These are phyloP conservation scores for Julus scandinavius DNA, from an alignment of 2,888 invertebrate species.

Conservation along the genomic window DNA sequence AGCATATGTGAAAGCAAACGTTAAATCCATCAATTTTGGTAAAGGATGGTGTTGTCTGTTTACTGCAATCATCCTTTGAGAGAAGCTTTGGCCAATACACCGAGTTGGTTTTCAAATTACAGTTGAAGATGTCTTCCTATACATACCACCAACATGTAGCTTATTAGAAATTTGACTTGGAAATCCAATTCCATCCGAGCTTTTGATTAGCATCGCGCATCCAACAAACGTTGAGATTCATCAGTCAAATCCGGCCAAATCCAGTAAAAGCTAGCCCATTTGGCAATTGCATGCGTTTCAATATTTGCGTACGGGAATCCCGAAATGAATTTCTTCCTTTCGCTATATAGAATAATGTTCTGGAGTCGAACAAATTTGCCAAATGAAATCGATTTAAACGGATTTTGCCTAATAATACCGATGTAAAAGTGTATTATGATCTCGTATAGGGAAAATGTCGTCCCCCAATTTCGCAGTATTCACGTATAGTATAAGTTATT, in stretches of 20 bases:
- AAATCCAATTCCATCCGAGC: not conserved
- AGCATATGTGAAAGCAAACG: too few relatives aligned
- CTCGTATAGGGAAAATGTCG: not conserved
- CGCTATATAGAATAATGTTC: not conserved
- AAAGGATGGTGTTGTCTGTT: too few relatives aligned
- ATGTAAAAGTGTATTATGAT: conserved; percentile 4
- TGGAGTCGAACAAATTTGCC: not conserved
- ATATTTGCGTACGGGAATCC: not conserved
- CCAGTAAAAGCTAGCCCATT: not conserved
- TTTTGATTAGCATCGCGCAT: conserved; percentile 3
- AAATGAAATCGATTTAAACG: conserved; percentile 17
- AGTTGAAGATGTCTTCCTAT: too few relatives aligned
- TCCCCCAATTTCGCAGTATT: too few relatives aligned
- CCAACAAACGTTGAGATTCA: not conserved
- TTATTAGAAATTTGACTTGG: conserved; percentile 4
- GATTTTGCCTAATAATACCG: not conserved
- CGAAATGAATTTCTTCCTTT: conserved; percentile 9
- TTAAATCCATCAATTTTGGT: too few relatives aligned
- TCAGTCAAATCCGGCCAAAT: not conserved
- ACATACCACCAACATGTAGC: not conserved
- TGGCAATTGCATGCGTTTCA: not conserved
- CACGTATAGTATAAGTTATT: not conserved
- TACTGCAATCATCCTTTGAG: too few relatives aligned
- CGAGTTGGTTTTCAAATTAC: too few relatives aligned
- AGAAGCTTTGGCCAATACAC: too few relatives aligned